Evolutionary conservation across 2,888 invertebrate genomes (phyloP), one percentile per base, ranked within the genome.

Genomic region (Hirtodrosophila alboralis): DNA sequence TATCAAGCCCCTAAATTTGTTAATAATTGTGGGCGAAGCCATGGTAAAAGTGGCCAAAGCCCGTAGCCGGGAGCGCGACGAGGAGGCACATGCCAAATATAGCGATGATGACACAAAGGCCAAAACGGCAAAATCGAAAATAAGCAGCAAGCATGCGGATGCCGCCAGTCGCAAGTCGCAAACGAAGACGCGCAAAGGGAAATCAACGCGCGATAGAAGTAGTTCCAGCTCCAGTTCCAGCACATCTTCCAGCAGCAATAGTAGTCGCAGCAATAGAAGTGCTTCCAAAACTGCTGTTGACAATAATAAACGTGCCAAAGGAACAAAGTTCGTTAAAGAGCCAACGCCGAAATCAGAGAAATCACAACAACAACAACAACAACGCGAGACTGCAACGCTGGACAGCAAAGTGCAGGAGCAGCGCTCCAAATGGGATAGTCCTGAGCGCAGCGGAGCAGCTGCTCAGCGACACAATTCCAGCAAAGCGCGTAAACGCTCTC

Each of bases 401-500:
- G 59, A 37, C 9, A 57, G n/a, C 37, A 78, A 56, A 13, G 53
- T 62, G 21, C 72, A 75, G 26, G 70, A 84, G 27, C 79, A 72
- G 43, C 81, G 80, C 30, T 88, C 88, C 4, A 88, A 86, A 38
- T 88, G 88, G 88, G 89, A 88, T 12, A 88, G 88, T 44, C 88
- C 86, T 0, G 61, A 86, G 1, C 59, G 73, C 2, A 47, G 59
- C 5, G 14, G n/a, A n/a, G 26, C 16, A 8, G 58, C 40, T 14
- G 31, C 16, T 2, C 73, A 73, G 6, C 62, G 62, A 0, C 30
- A 63, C 23, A 49, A 41, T 10, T 34, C 40, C 13, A 36, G 38
- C 6, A 71, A 34, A 21, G 12, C 14, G 14, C 60, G 66, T 3
- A 65, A 65, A 9, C 75, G 75, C 14, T 56, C 51, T 37, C 60